These are phyloP conservation scores for Ctenoplectra terminalis DNA, from an alignment of 1,140 invertebrate species.

Conservation along the genomic window DNA sequence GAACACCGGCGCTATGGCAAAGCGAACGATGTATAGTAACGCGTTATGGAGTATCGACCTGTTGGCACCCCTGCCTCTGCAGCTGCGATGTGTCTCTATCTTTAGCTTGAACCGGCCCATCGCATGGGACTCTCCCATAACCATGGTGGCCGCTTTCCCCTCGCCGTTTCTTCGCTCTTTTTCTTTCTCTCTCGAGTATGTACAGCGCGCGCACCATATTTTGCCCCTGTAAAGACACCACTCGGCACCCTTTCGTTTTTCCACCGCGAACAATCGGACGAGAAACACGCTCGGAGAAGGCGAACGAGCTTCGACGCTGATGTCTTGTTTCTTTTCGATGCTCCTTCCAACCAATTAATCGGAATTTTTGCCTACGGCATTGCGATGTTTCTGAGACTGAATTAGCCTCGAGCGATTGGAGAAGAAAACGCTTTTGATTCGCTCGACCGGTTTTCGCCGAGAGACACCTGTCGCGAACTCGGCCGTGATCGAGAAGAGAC, in stretches of 20 bases:
- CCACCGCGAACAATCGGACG: neutral
- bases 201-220: conserved; percentile 15
- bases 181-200: neutral
- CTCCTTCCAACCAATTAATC: neutral
- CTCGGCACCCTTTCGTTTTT: conserved; percentile 5
- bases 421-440: conserved; percentile 64
- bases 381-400: conserved; percentile 13
- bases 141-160: conserved; percentile 27
- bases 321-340: neutral
- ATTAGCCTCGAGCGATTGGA: conserved; percentile 50
- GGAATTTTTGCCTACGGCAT: neutral
- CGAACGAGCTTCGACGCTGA: no score
- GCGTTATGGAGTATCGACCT: conserved; percentile 76
- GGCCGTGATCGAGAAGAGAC: conserved; percentile 2
- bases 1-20: conserved; percentile 31
- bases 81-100: conserved; percentile 76
- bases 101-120: conserved; percentile 70
- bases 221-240: conserved; percentile 21
- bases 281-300: neutral
- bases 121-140: conserved; percentile 40
- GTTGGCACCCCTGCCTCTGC: conserved; percentile 73
- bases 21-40: conserved; percentile 59
- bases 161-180: neutral
- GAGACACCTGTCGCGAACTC: conserved; percentile 58
- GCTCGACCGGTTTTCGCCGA: conserved; percentile 39